Conservation (phyloP, 2,888 invertebrate species). For the Scotopteryx bipunctaria region DNA sequence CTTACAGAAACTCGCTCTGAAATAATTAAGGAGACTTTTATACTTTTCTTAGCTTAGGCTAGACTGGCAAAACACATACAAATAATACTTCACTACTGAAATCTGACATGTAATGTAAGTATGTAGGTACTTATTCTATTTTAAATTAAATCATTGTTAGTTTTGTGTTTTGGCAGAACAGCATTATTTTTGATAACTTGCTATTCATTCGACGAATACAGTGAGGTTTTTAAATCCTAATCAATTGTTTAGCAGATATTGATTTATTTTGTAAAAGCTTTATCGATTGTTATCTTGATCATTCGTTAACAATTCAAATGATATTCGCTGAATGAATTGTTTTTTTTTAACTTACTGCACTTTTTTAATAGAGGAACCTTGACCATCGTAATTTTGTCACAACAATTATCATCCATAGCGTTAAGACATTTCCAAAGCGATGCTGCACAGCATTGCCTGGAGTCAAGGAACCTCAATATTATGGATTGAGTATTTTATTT, state of each 20-base stretch:
- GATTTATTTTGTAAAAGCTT: neutral
- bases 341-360: slow-evolving; percentile 77
- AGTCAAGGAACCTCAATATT: slow-evolving; percentile 75
- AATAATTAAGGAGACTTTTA: slow-evolving; percentile 57
- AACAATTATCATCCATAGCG: slow-evolving; percentile 33
- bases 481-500: slow-evolving; percentile 79
- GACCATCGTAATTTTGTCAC: slow-evolving; percentile 49
- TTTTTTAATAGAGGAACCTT: slow-evolving; percentile 75
- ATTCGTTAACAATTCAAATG: neutral
- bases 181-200: slow-evolving; percentile 63
- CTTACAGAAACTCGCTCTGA: slow-evolving; percentile 23
- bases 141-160: slow-evolving; percentile 40
- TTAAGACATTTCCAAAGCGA: slow-evolving; percentile 23
- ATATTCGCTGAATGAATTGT: slow-evolving; percentile 62
- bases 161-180: slow-evolving; percentile 78
- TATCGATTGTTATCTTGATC: neutral
- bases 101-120: slow-evolving; percentile 34
- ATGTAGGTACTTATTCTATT: slow-evolving; percentile 8
- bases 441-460: slow-evolving; percentile 35
- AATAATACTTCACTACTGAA: slow-evolving; percentile 36
- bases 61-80: slow-evolving; percentile 75
- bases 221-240: neutral
- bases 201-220: slow-evolving; percentile 62
- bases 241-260: neutral
- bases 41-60: slow-evolving; percentile 79